Evolutionary conservation across 2,113 vertebrate species (phyloP).

Genomic region (Edolisoma coerulescens): DNA sequence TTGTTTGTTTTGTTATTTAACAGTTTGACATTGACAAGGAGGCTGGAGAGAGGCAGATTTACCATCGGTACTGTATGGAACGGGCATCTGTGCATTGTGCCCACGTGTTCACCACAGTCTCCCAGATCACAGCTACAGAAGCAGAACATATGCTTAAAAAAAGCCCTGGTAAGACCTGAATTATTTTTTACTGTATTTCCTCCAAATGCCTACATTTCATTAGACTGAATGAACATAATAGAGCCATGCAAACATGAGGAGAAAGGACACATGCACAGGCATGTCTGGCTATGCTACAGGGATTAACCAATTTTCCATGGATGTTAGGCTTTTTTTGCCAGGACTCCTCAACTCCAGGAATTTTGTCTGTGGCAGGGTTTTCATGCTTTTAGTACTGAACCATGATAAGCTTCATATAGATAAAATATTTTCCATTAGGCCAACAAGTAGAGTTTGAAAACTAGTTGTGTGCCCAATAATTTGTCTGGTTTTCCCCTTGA

Average conservation of each 20-base stretch:
- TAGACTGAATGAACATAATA: not conserved
- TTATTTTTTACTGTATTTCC: not conserved
- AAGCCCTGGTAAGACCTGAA: slow-evolving; percentile 78
- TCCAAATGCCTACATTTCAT: not conserved
- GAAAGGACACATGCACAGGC: not conserved
- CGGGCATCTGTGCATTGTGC: slow-evolving; percentile 89
- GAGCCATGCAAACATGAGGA: not conserved
- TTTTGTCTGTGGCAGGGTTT: not conserved
- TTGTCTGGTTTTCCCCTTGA: not conserved
- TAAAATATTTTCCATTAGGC: not conserved
- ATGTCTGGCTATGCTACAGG: not conserved
- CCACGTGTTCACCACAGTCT: slow-evolving; percentile 94
- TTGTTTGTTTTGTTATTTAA: not conserved
- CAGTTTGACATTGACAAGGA: slow-evolving; percentile 95
- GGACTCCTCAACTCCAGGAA: not conserved
- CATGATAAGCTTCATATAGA: not conserved
- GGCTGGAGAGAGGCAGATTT: slow-evolving; percentile 94
- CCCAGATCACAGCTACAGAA: slow-evolving; percentile 93
- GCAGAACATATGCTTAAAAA: slow-evolving; percentile 93
- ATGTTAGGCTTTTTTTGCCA: not conserved
- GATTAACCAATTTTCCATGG: not conserved
- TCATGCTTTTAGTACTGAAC: not conserved
- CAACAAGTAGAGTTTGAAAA: not conserved
- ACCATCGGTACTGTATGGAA: slow-evolving; percentile 96
- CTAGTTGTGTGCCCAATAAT: not conserved